Conservation (phyloP, 2,888 invertebrate genomes). For the Sphaerophoria taeniata region DNA sequence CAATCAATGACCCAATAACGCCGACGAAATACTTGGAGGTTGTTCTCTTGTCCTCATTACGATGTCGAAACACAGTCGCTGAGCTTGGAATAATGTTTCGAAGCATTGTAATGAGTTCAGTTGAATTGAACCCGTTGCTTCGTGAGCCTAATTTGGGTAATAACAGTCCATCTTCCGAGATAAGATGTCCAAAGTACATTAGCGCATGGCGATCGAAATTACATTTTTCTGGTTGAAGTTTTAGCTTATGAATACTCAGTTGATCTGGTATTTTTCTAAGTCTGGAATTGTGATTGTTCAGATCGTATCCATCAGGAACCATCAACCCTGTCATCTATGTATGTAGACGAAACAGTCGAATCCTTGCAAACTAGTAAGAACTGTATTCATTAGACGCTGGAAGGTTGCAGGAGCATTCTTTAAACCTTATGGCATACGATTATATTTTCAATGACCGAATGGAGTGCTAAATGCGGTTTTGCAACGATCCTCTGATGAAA, state of each 20-base stretch:
- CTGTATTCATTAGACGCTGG: constrained; percentile 53
- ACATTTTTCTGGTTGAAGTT: constrained; percentile 10
- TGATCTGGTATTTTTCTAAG: constrained; percentile 2
- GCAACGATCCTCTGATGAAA: constrained; percentile 20
- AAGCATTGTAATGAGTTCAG: no score
- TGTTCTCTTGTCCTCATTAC: no score
- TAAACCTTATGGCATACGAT: constrained; percentile 31
- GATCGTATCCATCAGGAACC: background rate
- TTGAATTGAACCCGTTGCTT: no score
- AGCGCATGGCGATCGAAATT: background rate
- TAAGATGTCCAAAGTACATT: constrained; percentile 62
- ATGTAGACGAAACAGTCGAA: constrained; percentile 29
- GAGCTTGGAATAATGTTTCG: no score
- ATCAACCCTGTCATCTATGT: no score
- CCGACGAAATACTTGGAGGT: no score
- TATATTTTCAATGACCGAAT: constrained; percentile 24
- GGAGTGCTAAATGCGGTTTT: constrained; percentile 31
- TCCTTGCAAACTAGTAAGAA: constrained; percentile 60
- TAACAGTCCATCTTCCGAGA: constrained; percentile 57
- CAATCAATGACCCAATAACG: no score
- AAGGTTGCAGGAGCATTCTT: constrained; percentile 44
- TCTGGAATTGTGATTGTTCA: constrained; percentile 5
- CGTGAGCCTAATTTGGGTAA: no score
- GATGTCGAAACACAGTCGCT: no score
- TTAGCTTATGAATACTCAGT: constrained; percentile 3